phyloP scores from a whole-genome alignment of 2,888 invertebrate species.

The Malthinus flaveolus region DNA sequence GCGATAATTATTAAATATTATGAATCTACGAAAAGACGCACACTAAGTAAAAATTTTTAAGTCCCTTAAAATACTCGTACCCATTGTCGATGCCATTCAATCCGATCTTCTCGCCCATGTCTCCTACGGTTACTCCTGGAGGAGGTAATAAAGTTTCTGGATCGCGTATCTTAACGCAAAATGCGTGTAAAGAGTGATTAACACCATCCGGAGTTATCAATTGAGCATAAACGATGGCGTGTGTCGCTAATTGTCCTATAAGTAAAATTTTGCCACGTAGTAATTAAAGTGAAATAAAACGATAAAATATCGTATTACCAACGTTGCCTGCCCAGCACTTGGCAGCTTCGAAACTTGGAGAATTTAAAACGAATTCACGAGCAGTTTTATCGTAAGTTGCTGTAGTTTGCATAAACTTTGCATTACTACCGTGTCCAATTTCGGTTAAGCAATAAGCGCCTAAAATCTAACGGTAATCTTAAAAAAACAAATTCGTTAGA shows the following conservation, averaged over 20 bases:
- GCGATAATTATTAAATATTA: slow-evolving; percentile 78
- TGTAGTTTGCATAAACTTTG: slow-evolving; percentile 82
- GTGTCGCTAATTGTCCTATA: slow-evolving; percentile 78
- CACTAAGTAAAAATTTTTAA: slow-evolving; percentile 56
- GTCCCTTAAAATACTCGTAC: slow-evolving; percentile 51
- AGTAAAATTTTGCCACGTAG: background rate
- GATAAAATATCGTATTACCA: too few species aligned
- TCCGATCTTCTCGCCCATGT: slow-evolving; percentile 91
- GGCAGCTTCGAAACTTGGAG: slow-evolving; percentile 77
- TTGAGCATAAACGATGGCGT: slow-evolving; percentile 87
- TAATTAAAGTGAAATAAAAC: background rate
- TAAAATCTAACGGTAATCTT: slow-evolving; percentile 52
- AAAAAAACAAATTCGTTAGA: background rate
- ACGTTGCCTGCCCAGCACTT: slow-evolving; percentile 85
- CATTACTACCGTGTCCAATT: slow-evolving; percentile 89
- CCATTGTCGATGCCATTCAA: slow-evolving; percentile 95
- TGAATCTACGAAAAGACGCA: slow-evolving; percentile 58
- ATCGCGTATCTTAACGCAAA: slow-evolving; percentile 85
- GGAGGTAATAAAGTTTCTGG: slow-evolving; percentile 69
- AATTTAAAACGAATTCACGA: slow-evolving; percentile 72
- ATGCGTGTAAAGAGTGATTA: slow-evolving; percentile 85
- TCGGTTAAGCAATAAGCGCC: slow-evolving; percentile 88
- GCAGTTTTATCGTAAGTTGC: slow-evolving; percentile 78
- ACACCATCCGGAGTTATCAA: slow-evolving; percentile 76
- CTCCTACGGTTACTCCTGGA: slow-evolving; percentile 84